Evolutionary conservation across 2,888 invertebrate genomes (phyloP).

Genomic region (Cyrtodaria siliqua): DNA sequence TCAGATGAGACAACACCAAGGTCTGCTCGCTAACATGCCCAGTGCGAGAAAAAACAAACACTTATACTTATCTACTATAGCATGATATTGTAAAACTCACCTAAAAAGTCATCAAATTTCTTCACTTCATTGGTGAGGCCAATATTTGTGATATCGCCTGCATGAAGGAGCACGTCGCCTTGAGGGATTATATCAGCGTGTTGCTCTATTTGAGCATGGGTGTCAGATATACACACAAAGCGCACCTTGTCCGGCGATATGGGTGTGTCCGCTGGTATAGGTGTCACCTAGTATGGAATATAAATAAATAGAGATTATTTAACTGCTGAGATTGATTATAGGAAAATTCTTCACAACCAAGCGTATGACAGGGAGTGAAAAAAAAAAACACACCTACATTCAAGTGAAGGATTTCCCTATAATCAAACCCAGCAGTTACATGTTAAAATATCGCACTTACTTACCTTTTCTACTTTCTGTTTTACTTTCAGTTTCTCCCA

Average conservation of each 20-base stretch:
- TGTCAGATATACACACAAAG: constrained; percentile 95
- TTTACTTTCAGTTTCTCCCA: constrained; percentile 63
- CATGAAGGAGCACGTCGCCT: constrained; percentile 94
- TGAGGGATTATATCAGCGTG: constrained; percentile 89
- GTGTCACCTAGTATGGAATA: constrained; percentile 44
- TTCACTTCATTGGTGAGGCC: constrained; percentile 91
- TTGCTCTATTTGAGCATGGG: constrained; percentile 91
- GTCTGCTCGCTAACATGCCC: too few species aligned
- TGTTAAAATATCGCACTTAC: too few species aligned
- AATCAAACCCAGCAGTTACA: too few species aligned
- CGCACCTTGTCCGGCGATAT: constrained; percentile 86
- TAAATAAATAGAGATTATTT: too few species aligned
- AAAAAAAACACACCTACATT: too few species aligned
- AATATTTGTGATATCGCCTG: constrained; percentile 94
- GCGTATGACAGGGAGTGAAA: too few species aligned
- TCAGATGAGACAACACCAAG: too few species aligned
- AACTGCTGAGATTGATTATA: too few species aligned
- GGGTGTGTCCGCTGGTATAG: constrained; percentile 68
- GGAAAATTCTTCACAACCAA: not conserved
- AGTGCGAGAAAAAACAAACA: too few species aligned
- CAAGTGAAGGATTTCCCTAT: too few species aligned
- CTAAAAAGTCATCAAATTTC: constrained; percentile 92
- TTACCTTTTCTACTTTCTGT: constrained; percentile 64
- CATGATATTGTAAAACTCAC: too few species aligned
- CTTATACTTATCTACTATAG: too few species aligned